phyloP scores from a whole-genome alignment of 2,888 invertebrate species.

The Oscheius sp. region DNA sequence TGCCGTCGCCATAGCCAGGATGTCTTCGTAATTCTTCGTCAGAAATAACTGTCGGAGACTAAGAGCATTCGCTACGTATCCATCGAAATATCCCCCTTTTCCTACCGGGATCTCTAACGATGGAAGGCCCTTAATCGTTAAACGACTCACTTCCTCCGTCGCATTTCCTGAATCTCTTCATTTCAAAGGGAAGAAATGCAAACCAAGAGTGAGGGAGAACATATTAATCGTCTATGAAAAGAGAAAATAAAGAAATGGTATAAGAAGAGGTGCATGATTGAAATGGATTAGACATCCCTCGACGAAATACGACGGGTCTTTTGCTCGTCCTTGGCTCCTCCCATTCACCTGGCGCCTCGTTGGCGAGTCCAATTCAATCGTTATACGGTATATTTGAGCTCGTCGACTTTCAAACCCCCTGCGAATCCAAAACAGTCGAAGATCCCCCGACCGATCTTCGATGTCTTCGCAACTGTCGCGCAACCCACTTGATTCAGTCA shows the following conservation, averaged over 20 bases:
- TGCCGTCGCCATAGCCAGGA: not conserved
- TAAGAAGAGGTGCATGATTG: too few relatives aligned
- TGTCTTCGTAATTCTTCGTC: slow-evolving; percentile 2
- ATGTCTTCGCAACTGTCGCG: not conserved
- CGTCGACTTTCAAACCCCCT: not conserved
- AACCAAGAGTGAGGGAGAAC: not conserved
- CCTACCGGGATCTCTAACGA: slow-evolving; percentile 2
- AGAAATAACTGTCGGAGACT: slow-evolving; percentile 9
- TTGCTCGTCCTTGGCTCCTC: slow-evolving; percentile 13
- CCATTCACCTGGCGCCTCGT: slow-evolving; percentile 16
- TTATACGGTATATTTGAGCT: slow-evolving; percentile 6
- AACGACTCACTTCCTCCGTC: not conserved
- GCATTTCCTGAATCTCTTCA: not conserved
- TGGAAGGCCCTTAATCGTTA: slow-evolving; percentile 6
- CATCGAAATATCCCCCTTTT: slow-evolving; percentile 14
- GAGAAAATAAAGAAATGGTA: too few relatives aligned
- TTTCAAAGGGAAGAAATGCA: not conserved
- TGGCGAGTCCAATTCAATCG: slow-evolving; percentile 1
- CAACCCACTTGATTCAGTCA: not conserved
- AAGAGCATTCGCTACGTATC: not conserved
- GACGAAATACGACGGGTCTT: too few relatives aligned
- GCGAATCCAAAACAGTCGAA: not conserved
- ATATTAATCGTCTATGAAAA: too few relatives aligned
- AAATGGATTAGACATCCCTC: too few relatives aligned
- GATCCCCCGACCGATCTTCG: not conserved